Base-by-base conservation (phyloP, 2,888 invertebrate genomes). In the Auanema freiburgensis region DNA sequence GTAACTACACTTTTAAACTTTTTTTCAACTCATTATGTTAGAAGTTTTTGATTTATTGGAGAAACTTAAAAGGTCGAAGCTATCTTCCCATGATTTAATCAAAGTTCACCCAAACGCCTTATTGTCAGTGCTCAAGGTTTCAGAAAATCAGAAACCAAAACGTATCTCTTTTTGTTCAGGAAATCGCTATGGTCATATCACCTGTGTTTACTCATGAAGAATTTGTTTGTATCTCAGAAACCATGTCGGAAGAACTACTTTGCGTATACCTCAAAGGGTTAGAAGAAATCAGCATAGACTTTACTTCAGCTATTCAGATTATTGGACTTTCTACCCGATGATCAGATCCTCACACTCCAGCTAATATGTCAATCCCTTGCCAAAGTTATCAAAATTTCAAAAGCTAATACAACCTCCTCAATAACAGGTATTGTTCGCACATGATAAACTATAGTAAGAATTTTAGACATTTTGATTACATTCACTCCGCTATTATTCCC, bases 401-500 rank as follows among this genome's bases (percentile, higher is more conserved):
- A 43, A 8, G 21, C 6, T 11, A 21, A 41, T n/a, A 12, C 24
- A 24, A 18, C 49, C 21, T 57, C 56, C 11, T 49, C 62, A 0
- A 33, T 62, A 10, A 62, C 57, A 10, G 62, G 62, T 40, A 61
- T 56, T 40, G n/a, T 2, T 12, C 8, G 8, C 10, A 11, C 23
- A 46, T 33, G 46, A 2, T 10, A 25, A 25, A 4, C 6, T 24
- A 54, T n/a, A n/a, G n/a, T n/a, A n/a, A n/a, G n/a, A n/a, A n/a
- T 41, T 57, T 41, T 24, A 56, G 62, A 62, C 53, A 24, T 41
- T 11, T 41, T 62, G 11, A 49, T 62, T 14, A 57, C 43, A 2
- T 62, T 62, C 18, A 57, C 46, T 8, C 62, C 62, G 14, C 24
- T 57, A 0, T 23, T 62, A n/a, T 62, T 62, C 16, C 62, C 62